Base-by-base conservation (phyloP, 2,113 vertebrate species). In the Monopterus albus region DNA sequence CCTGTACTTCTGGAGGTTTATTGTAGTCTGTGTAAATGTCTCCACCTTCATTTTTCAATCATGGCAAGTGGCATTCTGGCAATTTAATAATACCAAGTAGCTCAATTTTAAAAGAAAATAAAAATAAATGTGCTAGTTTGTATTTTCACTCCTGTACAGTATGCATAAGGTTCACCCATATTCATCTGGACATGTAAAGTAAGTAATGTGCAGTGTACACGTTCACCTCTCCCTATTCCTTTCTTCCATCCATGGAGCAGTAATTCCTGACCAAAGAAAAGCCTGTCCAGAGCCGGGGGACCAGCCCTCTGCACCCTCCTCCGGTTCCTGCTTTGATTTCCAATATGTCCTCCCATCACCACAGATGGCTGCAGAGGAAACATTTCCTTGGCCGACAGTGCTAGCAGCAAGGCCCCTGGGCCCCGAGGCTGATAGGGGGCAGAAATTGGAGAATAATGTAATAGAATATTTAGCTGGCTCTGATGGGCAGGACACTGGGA, bases 371-470 rank as follows among this genome's bases (percentile, higher is more conserved):
- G 89, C 62, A 79, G 89, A 87, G 82, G 93, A 93, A 95, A 92
- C 89, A 92, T 92, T 93, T 93, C 89, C 79, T 77, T 92, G 83
- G 56, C 92, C 91, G 90, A 75, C 74, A 79, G 81, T 91, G 86
- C 91, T 89, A 81, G 92, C 23, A 83, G 92, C 23, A 83, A 87
- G 82, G 88, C 93, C 91, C 87, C 60, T 83, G 89, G 93, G 89
- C 84, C 58, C 90, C 79, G 33, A 55, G 43, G 72, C 88, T 86
- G 91, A 94, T 85, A 63, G 87, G 79, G 87, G 82, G 73, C 78
- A 91, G 88, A 92, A 95, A 95, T 91, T 92, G 92, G 91, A 95
- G 94, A 94, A 93, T 95, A 96, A 95, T 94, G 93, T 94, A 94
- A 95, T 91, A 91, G 92, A 95, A 95, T 96, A 90, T 92, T 91